Base-by-base conservation (phyloP, 2,888 invertebrate species). In the Patella pellucida region DNA sequence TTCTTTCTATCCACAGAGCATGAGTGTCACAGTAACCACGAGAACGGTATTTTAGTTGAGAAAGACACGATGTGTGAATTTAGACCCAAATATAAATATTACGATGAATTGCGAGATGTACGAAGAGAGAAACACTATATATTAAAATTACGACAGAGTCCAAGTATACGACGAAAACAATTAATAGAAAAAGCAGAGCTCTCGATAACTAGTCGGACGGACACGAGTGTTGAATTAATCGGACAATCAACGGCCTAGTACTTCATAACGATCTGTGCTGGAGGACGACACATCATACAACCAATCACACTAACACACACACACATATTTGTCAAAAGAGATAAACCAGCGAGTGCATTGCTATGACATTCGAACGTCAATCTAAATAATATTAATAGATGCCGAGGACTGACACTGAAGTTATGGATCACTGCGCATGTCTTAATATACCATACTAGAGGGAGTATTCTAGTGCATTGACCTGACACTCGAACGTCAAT, bases 61-160 rank as follows among this genome's bases (percentile, higher is more conserved):
- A 62, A 51, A 27, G 69, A 27, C 27, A 84, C 83, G 19, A 62
- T 62, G 54, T 82, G 83, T 72, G 82, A 82, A 75, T 87, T 87
- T 72, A 81, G 84, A 74, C 87, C 87, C 54, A 86, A 85, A 73
- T 87, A 88, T 77, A 87, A 87, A 81, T 86, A 80, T 75, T 88
- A 84, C 76, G 86, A 87, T 77, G 86, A 86, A 74, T 76, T 87
- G 16, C 77, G 84, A 67, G 85, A 86, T 75, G 79, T 83, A 1
- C 78, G 86, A 54, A 80, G 83, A 68, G 87, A 87, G 41, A 83
- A 81, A 72, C 85, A 86, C 71, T 80, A 85, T 54, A 79, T 87
- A 0, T 74, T 86, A 9, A 83, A 86, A 74, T 78, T 87, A 19
- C 79, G 85, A 14, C 87, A 87, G 76, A 87, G 86, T 79, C 87